A percentile compares a stretch with the other conserved stretches of the same genome.
These are phyloP conservation scores for Herpetotheres cachinnans DNA, from an alignment of 2,113 vertebrate species.

Conservation along the genomic window DNA sequence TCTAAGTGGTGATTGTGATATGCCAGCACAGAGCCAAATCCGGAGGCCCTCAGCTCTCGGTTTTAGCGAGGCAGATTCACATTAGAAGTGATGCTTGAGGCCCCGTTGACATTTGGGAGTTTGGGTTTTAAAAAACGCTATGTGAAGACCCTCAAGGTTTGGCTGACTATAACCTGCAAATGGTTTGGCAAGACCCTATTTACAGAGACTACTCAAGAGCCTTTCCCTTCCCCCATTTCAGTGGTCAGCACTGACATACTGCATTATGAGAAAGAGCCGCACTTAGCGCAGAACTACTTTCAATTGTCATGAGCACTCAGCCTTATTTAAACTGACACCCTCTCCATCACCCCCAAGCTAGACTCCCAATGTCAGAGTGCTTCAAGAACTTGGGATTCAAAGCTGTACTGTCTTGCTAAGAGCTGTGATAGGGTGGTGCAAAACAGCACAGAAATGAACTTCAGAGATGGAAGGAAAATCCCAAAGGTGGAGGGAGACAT, in stretches of 20 bases:
- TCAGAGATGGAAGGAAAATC: neutral
- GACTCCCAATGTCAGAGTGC: slow-evolving; percentile 56
- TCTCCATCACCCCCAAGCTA: slow-evolving; percentile 63
- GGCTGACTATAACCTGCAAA: slow-evolving; percentile 23
- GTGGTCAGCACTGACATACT: slow-evolving; percentile 52
- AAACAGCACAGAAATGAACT: neutral
- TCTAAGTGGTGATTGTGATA: neutral
- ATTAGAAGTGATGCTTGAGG: neutral
- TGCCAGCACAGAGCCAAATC: neutral
- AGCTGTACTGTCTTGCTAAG: slow-evolving; percentile 10
- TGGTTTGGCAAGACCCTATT: slow-evolving; percentile 43
- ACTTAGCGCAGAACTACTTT: slow-evolving; percentile 50
- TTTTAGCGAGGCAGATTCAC: neutral
- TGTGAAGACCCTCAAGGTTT: slow-evolving; percentile 12
- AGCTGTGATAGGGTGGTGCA: neutral
- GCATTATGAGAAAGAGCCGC: slow-evolving; percentile 41
- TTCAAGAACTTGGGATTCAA: slow-evolving; percentile 48
- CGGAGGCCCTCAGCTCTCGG: neutral
- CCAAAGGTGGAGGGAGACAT: neutral
- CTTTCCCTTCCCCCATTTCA: slow-evolving; percentile 24
- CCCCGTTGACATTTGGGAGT: neutral
- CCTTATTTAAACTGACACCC: slow-evolving; percentile 66
- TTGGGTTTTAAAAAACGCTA: neutral
- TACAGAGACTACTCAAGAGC: neutral
- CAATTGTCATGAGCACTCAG: slow-evolving; percentile 61